Evolutionary conservation across 1,140 invertebrate genomes (phyloP).

Genomic region (Monochamus saltuarius): DNA sequence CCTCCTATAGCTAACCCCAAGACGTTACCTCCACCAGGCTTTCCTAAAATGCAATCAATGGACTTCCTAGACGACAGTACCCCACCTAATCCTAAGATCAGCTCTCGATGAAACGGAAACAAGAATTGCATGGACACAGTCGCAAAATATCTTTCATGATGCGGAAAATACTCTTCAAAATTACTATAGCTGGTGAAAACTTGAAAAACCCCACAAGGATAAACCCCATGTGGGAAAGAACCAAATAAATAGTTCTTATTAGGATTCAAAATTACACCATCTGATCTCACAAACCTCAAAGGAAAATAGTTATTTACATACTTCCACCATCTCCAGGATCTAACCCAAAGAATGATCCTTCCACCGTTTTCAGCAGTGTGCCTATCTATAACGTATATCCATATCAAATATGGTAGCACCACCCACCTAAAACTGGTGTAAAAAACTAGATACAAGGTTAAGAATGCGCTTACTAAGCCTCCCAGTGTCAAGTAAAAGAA

Average conservation of each 20-base stretch:
- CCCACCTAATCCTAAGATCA: constrained; percentile 60
- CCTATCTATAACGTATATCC: constrained; percentile 55
- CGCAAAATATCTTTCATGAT: constrained; percentile 69
- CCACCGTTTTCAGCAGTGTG: constrained; percentile 35
- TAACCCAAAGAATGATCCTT: constrained; percentile 56
- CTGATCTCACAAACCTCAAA: constrained; percentile 76
- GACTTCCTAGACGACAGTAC: constrained; percentile 61
- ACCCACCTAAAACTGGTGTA: constrained; percentile 57
- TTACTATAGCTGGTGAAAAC: constrained; percentile 59
- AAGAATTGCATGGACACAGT: constrained; percentile 80
- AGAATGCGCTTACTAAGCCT: constrained; percentile 54
- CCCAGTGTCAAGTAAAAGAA: constrained; percentile 67
- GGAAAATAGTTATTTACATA: constrained; percentile 84
- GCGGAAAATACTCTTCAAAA: constrained; percentile 76
- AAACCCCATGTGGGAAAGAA: constrained; percentile 87
- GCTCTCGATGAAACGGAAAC: constrained; percentile 80
- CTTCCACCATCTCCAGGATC: constrained; percentile 69
- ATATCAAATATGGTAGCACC: constrained; percentile 64
- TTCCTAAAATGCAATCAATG: constrained; percentile 55
- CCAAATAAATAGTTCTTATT: constrained; percentile 83
- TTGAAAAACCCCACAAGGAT: constrained; percentile 74
- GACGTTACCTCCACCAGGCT: constrained; percentile 60
- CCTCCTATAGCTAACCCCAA: constrained; percentile 77
- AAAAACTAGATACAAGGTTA: constrained; percentile 57
- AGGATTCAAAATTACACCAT: constrained; percentile 72